phyloP scores from a whole-genome alignment of 2,113 vertebrate genomes.

The Ranitomeya variabilis region DNA sequence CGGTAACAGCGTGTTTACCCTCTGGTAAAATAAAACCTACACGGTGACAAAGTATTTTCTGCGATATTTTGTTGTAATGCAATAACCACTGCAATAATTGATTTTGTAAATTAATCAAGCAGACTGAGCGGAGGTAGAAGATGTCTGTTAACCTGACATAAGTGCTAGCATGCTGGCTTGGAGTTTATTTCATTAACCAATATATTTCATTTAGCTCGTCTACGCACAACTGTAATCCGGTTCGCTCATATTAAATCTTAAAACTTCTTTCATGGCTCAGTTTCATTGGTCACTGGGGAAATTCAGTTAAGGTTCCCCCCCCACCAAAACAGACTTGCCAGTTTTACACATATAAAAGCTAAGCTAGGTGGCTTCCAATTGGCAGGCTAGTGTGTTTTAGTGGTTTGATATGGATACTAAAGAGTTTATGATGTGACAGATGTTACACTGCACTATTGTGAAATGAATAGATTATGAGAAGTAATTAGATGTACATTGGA shows the following conservation, averaged over 20 bases:
- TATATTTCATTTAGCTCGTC: slow-evolving; percentile 70
- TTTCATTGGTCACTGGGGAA: slow-evolving; percentile 75
- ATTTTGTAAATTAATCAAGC: slow-evolving; percentile 72
- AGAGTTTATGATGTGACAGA: slow-evolving; percentile 93
- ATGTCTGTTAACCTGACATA: slow-evolving; percentile 63
- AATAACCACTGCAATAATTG: slow-evolving; percentile 68
- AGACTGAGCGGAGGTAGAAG: slow-evolving; percentile 62
- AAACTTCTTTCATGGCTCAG: slow-evolving; percentile 66
- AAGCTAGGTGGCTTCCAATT: slow-evolving; percentile 76
- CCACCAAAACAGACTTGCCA: slow-evolving; percentile 74
- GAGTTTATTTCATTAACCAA: slow-evolving; percentile 66
- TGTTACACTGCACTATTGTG: slow-evolving; percentile 95
- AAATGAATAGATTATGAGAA: slow-evolving; percentile 99
- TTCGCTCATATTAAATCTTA: slow-evolving; percentile 65
- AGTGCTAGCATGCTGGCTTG: slow-evolving; percentile 71
- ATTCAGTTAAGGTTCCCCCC: slow-evolving; percentile 69
- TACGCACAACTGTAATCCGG: slow-evolving; percentile 62
- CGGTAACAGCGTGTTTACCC: slow-evolving; percentile 62
- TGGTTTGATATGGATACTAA: slow-evolving; percentile 87
- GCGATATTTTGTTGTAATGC: slow-evolving; percentile 64
- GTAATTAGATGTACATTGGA: slow-evolving; percentile 99
- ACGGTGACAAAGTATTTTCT: slow-evolving; percentile 68
- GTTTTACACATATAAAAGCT: slow-evolving; percentile 77
- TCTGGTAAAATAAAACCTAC: slow-evolving; percentile 68
- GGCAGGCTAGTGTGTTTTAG: slow-evolving; percentile 80